phyloP scores from a whole-genome alignment of 2,888 invertebrate genomes.

The Amorpha juglandis region DNA sequence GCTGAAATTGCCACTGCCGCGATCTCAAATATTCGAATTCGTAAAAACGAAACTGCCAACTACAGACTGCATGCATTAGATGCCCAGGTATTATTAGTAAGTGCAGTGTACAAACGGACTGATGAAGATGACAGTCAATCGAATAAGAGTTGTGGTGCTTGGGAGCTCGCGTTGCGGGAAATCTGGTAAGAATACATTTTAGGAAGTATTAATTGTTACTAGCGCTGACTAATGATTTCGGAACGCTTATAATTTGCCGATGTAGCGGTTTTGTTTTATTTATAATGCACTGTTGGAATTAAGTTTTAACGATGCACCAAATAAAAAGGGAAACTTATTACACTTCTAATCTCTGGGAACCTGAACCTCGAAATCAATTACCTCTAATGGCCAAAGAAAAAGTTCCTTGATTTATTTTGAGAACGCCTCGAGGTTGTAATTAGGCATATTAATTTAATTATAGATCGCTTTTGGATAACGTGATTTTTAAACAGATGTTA shows the following conservation, averaged over 20 bases:
- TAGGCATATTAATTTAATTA: conserved; percentile 72
- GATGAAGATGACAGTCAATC: conserved; percentile 90
- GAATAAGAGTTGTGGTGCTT: conserved; percentile 91
- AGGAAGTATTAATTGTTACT: conserved; percentile 47
- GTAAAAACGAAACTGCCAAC: conserved; percentile 43
- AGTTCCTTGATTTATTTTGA: conserved; percentile 65
- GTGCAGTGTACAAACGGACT: conserved; percentile 63
- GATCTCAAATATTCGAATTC: conserved; percentile 53
- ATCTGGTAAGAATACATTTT: conserved; percentile 85
- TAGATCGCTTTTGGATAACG: conserved; percentile 39
- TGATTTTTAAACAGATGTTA: conserved; percentile 49
- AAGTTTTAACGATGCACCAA: conserved; percentile 55
- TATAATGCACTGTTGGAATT: conserved; percentile 39
- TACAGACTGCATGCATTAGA: conserved; percentile 47
- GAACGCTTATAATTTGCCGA: conserved; percentile 41
- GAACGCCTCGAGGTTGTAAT: conserved; percentile 58
- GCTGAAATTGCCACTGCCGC: conserved; percentile 71
- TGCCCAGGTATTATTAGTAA: conserved; percentile 49
- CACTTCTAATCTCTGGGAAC: conserved; percentile 24
- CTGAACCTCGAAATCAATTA: conserved; percentile 69
- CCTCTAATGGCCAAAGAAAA: conserved; percentile 64
- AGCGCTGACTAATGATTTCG: conserved; percentile 46
- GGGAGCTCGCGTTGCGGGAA: conserved; percentile 90
- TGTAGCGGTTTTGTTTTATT: conserved; percentile 40
- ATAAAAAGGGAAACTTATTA: conserved; percentile 34